These are phyloP conservation scores for Amblyjoppa proteus DNA, from an alignment of 2,888 invertebrate genomes.

Conservation along the genomic window DNA sequence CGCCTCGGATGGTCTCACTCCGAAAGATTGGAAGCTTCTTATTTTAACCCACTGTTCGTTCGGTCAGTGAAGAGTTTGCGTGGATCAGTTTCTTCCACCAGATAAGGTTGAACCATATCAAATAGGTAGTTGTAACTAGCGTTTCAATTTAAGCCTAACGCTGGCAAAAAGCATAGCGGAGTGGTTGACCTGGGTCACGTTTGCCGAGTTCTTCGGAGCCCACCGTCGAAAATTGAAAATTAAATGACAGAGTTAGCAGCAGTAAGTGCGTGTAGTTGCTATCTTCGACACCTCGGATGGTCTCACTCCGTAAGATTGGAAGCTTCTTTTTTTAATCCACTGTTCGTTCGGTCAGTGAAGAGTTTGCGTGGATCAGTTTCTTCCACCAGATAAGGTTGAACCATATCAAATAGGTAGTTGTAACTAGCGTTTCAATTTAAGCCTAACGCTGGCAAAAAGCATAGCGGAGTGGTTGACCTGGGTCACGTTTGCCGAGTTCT, in stretches of 20 bases:
- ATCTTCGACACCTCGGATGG: conserved; percentile 50
- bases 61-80: not conserved
- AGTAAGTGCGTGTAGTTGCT: conserved; percentile 15
- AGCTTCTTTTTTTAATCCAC: conserved; percentile 1
- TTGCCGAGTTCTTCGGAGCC: not conserved
- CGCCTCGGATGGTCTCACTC: conserved; percentile 33
- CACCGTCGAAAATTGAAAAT: too few relatives aligned
- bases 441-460: too few relatives aligned
- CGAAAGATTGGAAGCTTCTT: not conserved
- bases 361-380: not conserved
- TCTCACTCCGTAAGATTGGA: not conserved
- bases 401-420: not conserved
- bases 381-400: not conserved
- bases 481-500: not conserved
- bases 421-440: not conserved
- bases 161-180: not conserved
- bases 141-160: not conserved
- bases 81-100: not conserved
- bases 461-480: not conserved
- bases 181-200: not conserved
- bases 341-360: not conserved
- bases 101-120: not conserved
- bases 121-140: not conserved
- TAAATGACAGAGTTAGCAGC: too few relatives aligned
- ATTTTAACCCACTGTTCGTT: not conserved